Conservation (phyloP, 2,113 vertebrate genomes). For the Thalassarche chlororhynchos region DNA sequence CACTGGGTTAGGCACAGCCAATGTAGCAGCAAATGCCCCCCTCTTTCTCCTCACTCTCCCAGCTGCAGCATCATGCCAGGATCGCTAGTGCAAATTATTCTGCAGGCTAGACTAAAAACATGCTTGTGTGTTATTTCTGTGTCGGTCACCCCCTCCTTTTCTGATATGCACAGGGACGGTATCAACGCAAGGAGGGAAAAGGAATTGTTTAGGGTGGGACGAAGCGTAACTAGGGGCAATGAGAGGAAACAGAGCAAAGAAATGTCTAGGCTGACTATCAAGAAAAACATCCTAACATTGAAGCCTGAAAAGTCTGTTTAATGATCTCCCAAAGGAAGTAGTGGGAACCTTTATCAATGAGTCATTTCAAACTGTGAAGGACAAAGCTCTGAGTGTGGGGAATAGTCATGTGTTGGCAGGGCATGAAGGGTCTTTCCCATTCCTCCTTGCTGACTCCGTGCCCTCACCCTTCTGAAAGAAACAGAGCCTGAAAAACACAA, state of each 20-base stretch:
- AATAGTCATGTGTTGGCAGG: conserved; percentile 11
- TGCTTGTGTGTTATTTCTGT: background rate
- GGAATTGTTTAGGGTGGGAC: conserved; percentile 25
- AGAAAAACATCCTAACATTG: conserved; percentile 34
- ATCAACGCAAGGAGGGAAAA: background rate
- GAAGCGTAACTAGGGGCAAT: background rate
- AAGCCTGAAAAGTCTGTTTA: background rate
- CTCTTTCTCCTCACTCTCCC: background rate
- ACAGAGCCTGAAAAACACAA: background rate
- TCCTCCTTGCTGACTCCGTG: background rate
- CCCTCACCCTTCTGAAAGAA: background rate
- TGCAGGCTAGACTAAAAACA: background rate
- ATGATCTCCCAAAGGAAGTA: background rate
- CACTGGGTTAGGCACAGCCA: background rate
- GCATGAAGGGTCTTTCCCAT: conserved; percentile 29
- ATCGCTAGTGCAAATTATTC: background rate
- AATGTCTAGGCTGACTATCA: conserved; percentile 29
- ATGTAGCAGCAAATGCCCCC: background rate
- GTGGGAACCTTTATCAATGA: conserved; percentile 53
- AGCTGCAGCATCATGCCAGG: background rate
- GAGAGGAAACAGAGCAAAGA: conserved; percentile 20
- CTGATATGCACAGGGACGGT: background rate
- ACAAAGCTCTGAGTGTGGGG: conserved; percentile 1
- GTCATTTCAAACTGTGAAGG: conserved; percentile 13
- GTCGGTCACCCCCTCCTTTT: background rate